phyloP scores from a whole-genome alignment of 2,113 vertebrate genomes.

The Scortum barcoo region DNA sequence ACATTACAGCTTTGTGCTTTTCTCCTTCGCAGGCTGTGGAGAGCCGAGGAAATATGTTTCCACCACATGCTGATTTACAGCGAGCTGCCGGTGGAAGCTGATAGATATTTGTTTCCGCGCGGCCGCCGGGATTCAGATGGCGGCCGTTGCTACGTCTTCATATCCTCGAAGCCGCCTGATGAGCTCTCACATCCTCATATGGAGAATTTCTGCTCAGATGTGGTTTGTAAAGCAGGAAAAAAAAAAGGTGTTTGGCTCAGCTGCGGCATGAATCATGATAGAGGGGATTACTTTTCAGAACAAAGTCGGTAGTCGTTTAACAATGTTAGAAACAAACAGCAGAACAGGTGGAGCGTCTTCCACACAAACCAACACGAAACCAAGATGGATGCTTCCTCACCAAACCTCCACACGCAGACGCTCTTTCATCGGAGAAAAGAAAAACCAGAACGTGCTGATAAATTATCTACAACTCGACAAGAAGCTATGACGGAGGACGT shows the following conservation, averaged over 20 bases:
- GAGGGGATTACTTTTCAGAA: not conserved
- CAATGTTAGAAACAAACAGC: not conserved
- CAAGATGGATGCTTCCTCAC: not conserved
- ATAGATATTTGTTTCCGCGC: conserved; percentile 59
- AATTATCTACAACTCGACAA: not conserved
- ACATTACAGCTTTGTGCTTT: conserved; percentile 55
- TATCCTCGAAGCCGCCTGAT: conserved; percentile 42
- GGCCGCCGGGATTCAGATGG: conserved; percentile 56
- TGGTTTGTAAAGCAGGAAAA: conserved; percentile 15
- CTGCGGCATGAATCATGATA: not conserved
- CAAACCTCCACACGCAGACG: not conserved
- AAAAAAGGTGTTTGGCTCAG: conserved; percentile 15
- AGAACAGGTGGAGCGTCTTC: not conserved
- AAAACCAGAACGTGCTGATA: not conserved
- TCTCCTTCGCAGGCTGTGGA: conserved; percentile 7
- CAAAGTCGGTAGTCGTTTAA: not conserved
- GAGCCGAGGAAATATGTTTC: conserved; percentile 62
- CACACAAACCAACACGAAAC: not conserved
- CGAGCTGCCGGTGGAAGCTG: conserved; percentile 51
- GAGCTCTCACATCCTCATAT: conserved; percentile 40
- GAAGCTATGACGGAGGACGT: not conserved
- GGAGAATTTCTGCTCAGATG: conserved; percentile 37
- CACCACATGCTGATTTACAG: conserved; percentile 69
- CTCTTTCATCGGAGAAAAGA: not conserved
- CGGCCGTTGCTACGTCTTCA: conserved; percentile 49